Base-by-base conservation (phyloP, 2,888 invertebrate genomes). In the Pollenia griseotomentosa region DNA sequence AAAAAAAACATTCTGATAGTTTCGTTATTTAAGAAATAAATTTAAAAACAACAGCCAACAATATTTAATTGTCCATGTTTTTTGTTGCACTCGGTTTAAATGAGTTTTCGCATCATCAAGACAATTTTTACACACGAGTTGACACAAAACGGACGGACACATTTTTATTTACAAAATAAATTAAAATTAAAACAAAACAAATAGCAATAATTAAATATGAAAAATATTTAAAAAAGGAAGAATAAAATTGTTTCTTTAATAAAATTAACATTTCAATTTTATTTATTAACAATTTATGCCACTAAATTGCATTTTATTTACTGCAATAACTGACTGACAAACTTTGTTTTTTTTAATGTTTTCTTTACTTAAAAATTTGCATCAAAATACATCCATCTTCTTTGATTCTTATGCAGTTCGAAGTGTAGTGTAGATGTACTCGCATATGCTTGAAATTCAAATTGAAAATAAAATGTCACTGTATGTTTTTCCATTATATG, bases 231-330 rank as follows among this genome's bases (percentile, higher is more conserved):
- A 65, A 57, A 65, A n/a, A 16, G 12, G 46, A 9, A 61, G 46
- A 48, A 70, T n/a, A 66, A 46, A 19, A 42, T 16, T 33, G 10
- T 65, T 66, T 55, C 65, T 68, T 79, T 83, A 55, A 78, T 79
- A 77, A 78, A 71, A 57, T 80, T 66, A 68, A 74, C 48, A 78
- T 82, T 57, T 82, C 70, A 83, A 79, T 77, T 83, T 86, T 80
- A 82, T 88, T 88, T 87, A 88, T 87, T 86, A 84, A 83, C 65
- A 80, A 66, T 84, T 84, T 71, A 79, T 85, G 85, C 42, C 83
- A 86, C 73, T 88, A 86, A 83, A 88, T 86, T 83, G 71, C 53
- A 86, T 75, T 87, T 87, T 81, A 88, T 87, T 85, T 82, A 84
- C 75, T 78, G 53, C 82, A 51, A 4, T 33, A 33, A 33, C 33